Evolutionary conservation across 2,113 vertebrate genomes (phyloP), one percentile per base, ranked within the genome.

Genomic region (Nyctibius bracteatus): DNA sequence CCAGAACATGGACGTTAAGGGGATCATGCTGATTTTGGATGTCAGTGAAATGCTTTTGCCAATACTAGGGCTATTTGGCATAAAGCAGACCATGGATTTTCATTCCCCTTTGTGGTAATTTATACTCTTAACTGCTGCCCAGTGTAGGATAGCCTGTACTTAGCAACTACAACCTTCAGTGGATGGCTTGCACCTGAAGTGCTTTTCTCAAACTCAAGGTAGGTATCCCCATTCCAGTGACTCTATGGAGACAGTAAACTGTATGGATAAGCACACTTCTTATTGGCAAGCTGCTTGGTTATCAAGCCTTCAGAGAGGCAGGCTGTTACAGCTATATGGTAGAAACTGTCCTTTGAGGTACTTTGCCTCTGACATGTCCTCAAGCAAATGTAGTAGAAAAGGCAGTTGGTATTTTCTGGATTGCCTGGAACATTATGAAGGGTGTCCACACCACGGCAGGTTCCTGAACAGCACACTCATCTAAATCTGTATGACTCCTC

Each of bases 201-300:
- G 35, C 57, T 61, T 27, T 49, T 86, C 79, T 54, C 37, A 2
- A 88, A 6, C 24, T n/a, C 22, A 3, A 1, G 20, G 13, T 39
- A 43, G n/a, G 22, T 22, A 28, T 57, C 35, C 41, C 20, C 61
- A 1, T 75, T 52, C 25, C 66, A 2, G 1, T 61, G 88, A 7
- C 24, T 51, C 22, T 14, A 0, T 13, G 41, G 67, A 52, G 39
- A 39, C 5, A 6, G 27, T 25, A 27, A 63, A 11, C 25, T 28
- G 9, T 43, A 3, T 14, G 78, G 51, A 8, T 31, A 57, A 82
- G 30, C 24, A 17, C 12, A 2, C 9, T 77, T 73, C 17, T 61
- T 16, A 2, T 1, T 74, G 79, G 49, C 57, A 14, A 57, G 9
- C n/a, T 0, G 0, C 17, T 49, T n/a, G 66, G 21, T 44, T 65